These are phyloP conservation scores for Koerneria pararmatus DNA, from an alignment of 2,888 invertebrate species.

Conservation along the genomic window DNA sequence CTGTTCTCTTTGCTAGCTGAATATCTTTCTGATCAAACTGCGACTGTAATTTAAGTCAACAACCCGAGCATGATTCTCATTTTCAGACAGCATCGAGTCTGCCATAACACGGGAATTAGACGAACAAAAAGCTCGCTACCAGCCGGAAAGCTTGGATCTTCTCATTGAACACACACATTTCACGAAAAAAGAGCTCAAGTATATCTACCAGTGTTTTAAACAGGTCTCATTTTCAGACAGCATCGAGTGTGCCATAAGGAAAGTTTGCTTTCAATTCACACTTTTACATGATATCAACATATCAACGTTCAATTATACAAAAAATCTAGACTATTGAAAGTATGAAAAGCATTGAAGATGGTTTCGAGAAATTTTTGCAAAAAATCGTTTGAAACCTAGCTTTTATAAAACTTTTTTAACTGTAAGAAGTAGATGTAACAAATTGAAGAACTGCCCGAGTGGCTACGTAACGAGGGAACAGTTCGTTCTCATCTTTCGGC, in stretches of 20 bases:
- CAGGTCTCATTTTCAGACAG: constrained; percentile 25
- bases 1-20: no score
- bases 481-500: constrained; percentile 26
- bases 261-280: no score
- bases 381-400: no score
- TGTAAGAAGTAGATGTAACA: not conserved
- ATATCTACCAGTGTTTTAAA: constrained; percentile 32
- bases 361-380: no score
- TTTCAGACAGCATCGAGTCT: constrained; percentile 23
- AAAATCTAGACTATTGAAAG: no score
- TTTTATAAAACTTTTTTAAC: not conserved
- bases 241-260: constrained; percentile 25
- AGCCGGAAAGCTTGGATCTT: constrained; percentile 29
- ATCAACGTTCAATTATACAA: no score
- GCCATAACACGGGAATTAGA: constrained; percentile 29
- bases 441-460: constrained; percentile 28
- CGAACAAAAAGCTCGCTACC: constrained; percentile 26
- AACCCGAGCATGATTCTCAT: no score
- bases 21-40: no score
- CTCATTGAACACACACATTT: constrained; percentile 28
- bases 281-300: no score
- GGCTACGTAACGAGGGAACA: constrained; percentile 27
- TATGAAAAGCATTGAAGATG: no score
- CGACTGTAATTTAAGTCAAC: no score
- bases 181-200: constrained; percentile 28